Conservation (phyloP, 1,140 invertebrate genomes). For the Melipona quadrifasciata region DNA sequence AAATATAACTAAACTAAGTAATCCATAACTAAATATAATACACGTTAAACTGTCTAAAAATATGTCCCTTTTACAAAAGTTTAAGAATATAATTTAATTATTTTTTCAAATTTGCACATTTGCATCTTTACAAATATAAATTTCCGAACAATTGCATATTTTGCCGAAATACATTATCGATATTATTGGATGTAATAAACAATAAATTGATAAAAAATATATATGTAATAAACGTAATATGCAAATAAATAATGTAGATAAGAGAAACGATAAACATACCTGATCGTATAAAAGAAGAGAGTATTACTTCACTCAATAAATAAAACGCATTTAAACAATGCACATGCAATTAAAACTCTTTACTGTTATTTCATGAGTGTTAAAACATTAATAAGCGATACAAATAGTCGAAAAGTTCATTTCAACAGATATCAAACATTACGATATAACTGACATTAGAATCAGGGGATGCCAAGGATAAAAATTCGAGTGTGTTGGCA, state of each 20-base stretch:
- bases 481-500: slow-evolving; percentile 32
- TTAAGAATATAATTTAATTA: background rate
- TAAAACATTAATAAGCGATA: slow-evolving; percentile 27
- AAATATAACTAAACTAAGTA: too few relatives aligned
- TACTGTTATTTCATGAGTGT: slow-evolving; percentile 20
- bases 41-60: background rate
- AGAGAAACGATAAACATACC: slow-evolving; percentile 30
- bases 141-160: background rate
- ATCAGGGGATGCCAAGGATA: slow-evolving; percentile 26
- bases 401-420: slow-evolving; percentile 28
- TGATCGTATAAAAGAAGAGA: slow-evolving; percentile 16
- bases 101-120: background rate
- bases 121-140: background rate
- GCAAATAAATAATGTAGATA: slow-evolving; percentile 25
- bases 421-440: slow-evolving; percentile 34
- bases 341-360: slow-evolving; percentile 20
- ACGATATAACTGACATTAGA: slow-evolving; percentile 38
- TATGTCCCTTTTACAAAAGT: background rate
- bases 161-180: background rate
- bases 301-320: slow-evolving; percentile 8
- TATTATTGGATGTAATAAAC: background rate
- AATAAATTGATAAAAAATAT: background rate
- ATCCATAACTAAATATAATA: background rate
- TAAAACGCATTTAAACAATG: slow-evolving; percentile 41
- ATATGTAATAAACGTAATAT: background rate